Evolutionary conservation across 2,888 invertebrate species (phyloP), one percentile per base, ranked within the genome.

Genomic region (Folsomia candida): DNA sequence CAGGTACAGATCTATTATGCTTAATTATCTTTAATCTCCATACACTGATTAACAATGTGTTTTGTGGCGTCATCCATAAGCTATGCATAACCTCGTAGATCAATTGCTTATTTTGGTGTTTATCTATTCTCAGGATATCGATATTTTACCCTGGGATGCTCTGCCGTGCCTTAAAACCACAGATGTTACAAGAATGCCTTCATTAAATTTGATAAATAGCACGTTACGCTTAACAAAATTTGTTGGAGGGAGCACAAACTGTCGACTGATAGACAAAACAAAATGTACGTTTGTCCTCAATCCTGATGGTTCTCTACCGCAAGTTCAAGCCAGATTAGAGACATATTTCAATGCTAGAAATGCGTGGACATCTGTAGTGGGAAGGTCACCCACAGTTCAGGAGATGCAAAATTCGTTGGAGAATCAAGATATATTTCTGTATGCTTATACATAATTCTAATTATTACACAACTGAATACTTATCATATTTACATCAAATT

Each of bases 111-210:
- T 37, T 65, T n/a, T n/a, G n/a, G 54, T 47, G 51, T 64, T 59
- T 54, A 4, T 57, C 61, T 22, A 24, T 51, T 63, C 59, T 59
- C 81, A 91, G 91, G 85, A 86, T 79, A 82, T 93, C 18, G 92
- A 93, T 83, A 86, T 87, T 68, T 86, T 93, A 70, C 92, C 93
- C 0, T 93, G 92, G 89, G 93, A 94, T 83, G 88, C 87, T 74
- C 84, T 92, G 69, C 87, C 88, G 0, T 83, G 89, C 18, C 80
- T 93, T 14, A 84, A 84, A 71, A 83, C 86, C n/a, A 88, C 91
- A 61, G 88, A 91, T 0, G 88, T 91, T 0, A 88, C 89, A 0
- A 85, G 94, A 69, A 87, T 92, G 82, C 91, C 92, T 51, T 92
- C 91, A 24, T 73, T 86, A 20, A 81, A 83, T 67, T 81, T 83